These are phyloP conservation scores for Helicoverpa armigera DNA, from an alignment of 1,140 invertebrate genomes.

Conservation along the genomic window DNA sequence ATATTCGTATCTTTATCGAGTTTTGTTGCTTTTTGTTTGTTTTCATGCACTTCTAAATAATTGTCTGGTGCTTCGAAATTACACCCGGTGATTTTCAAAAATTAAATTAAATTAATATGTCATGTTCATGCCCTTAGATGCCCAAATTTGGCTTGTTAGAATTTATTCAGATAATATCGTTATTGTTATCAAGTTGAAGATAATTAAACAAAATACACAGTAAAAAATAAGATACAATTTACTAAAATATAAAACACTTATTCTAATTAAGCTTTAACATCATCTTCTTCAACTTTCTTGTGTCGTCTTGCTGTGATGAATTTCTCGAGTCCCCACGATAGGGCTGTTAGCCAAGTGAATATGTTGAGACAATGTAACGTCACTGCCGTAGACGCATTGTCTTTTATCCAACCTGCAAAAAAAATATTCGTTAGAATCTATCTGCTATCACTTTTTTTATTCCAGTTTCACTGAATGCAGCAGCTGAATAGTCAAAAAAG, in stretches of 20 bases:
- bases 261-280: conserved; percentile 37
- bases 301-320: conserved; percentile 67
- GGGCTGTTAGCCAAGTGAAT: conserved; percentile 87
- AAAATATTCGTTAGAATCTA: background rate
- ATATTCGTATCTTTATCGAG: background rate
- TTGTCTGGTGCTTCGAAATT: background rate
- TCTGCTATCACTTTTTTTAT: background rate
- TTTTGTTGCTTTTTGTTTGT: background rate
- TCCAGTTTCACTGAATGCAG: too few species aligned
- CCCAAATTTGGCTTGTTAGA: too few species aligned
- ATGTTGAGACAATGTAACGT: conserved; percentile 89
- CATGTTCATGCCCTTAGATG: too few species aligned
- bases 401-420: conserved; percentile 88
- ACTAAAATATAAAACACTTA: conserved; percentile 15
- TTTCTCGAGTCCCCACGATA: conserved; percentile 87
- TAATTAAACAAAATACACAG: background rate
- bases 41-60: too few species aligned
- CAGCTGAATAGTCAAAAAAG: too few species aligned
- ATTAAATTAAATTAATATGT: background rate
- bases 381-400: conserved; percentile 87
- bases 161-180: too few species aligned
- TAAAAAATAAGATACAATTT: conserved; percentile 19
- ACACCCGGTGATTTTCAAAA: background rate
- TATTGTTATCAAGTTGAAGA: too few species aligned
- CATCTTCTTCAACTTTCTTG: conserved; percentile 51